phyloP scores from a whole-genome alignment of 1,140 invertebrate species.

The Luehdorfia chinensis region DNA sequence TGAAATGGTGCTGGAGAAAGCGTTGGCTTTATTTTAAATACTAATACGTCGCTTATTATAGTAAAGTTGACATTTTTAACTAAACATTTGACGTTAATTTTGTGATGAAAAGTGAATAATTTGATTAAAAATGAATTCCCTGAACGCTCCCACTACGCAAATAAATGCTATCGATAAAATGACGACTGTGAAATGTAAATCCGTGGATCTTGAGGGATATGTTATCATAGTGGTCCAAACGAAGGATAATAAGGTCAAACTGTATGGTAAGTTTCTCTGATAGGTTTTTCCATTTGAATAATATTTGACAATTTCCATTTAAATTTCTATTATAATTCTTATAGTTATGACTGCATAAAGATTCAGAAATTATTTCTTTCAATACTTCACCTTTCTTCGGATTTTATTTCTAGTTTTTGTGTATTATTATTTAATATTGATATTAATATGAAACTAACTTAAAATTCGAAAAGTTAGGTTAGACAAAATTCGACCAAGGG shows the following conservation, averaged over 20 bases:
- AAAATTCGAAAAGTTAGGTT: too few relatives aligned
- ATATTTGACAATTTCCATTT: too few relatives aligned
- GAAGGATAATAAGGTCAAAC: slow-evolving; percentile 94
- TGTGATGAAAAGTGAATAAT: slow-evolving; percentile 13
- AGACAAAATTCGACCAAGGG: too few relatives aligned
- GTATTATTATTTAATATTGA: too few relatives aligned
- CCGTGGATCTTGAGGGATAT: slow-evolving; percentile 95
- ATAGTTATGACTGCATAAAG: too few relatives aligned
- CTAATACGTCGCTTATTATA: slow-evolving; percentile 17
- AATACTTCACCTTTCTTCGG: not conserved
- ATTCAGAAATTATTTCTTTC: slow-evolving; percentile 2
- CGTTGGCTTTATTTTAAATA: slow-evolving; percentile 37
- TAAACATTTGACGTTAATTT: not conserved
- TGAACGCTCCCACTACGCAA: slow-evolving; percentile 67
- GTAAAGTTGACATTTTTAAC: slow-evolving; percentile 12
- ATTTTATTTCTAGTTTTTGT: too few relatives aligned
- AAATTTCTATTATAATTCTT: too few relatives aligned
- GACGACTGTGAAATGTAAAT: slow-evolving; percentile 74
- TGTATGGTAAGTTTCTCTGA: slow-evolving; percentile 87
- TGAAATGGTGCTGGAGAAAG: slow-evolving; percentile 69
- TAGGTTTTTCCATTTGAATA: too few relatives aligned
- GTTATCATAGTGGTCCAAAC: slow-evolving; percentile 97
- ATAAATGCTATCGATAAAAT: slow-evolving; percentile 70
- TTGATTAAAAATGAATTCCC: slow-evolving; percentile 62
- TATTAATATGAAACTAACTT: too few relatives aligned